Percentiles rank a stretch among this genome's conserved stretches.
Evolutionary conservation across 2,888 invertebrate species (phyloP).

Genomic region (Julus scanicus): DNA sequence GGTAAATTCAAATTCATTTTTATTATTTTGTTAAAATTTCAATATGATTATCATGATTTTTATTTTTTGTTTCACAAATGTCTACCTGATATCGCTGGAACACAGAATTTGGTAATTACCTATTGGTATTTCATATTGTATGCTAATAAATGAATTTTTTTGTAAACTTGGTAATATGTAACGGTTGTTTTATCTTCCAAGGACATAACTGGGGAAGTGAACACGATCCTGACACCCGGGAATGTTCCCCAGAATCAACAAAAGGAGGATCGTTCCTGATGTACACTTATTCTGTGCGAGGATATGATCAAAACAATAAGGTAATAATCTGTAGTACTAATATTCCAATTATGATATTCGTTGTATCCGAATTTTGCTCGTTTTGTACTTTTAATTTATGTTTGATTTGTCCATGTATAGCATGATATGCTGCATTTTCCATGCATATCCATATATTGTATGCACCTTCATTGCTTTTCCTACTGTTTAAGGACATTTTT

Average conservation of each 20-base stretch:
- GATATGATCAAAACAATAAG: slow-evolving; percentile 96
- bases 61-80: neutral
- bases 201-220: slow-evolving; percentile 99
- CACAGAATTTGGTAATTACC: slow-evolving; percentile 56
- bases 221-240: slow-evolving; percentile 95
- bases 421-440: no score
- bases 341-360: no score
- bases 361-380: no score
- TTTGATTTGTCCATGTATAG: no score
- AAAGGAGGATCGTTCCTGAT: slow-evolving; percentile 95
- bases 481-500: no score
- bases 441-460: no score
- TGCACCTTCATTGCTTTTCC: no score
- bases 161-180: neutral
- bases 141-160: neutral
- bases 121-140: neutral
- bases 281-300: slow-evolving; percentile 96
- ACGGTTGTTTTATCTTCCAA: slow-evolving; percentile 59
- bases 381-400: no score
- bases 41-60: neutral
- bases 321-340: slow-evolving; percentile 67
- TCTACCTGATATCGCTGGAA: neutral
- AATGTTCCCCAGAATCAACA: slow-evolving; percentile 93
- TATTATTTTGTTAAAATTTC: no score
- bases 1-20: slow-evolving; percentile 64